A percentile compares a stretch with the other conserved stretches of the same genome.
Evolutionary conservation across 2,113 vertebrate genomes (phyloP).

Genomic region (Poicephalus gulielmi): DNA sequence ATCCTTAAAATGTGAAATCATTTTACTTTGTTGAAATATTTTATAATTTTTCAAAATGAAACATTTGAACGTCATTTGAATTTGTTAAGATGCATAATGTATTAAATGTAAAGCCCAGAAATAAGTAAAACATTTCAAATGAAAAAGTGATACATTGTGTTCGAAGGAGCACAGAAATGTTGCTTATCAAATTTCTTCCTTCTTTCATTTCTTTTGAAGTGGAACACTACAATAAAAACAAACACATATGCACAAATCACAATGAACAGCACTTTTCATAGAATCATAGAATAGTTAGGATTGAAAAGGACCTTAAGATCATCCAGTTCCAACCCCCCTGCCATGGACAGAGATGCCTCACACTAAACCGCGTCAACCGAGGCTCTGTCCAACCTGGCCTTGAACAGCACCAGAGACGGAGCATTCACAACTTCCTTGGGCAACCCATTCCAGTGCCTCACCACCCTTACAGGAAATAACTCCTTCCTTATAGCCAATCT

Average conservation of each 20-base stretch:
- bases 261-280: neutral
- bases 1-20: neutral
- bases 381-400: no score
- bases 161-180: neutral
- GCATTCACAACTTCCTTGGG: no score
- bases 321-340: no score
- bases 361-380: no score
- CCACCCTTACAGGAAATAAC: no score
- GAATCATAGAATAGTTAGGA: no score
- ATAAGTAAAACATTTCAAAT: neutral
- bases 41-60: neutral
- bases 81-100: neutral
- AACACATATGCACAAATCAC: neutral
- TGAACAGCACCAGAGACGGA: no score
- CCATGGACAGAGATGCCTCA: no score
- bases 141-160: neutral
- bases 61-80: neutral
- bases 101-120: neutral
- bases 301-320: no score
- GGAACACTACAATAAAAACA: neutral
- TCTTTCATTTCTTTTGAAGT: neutral
- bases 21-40: neutral
- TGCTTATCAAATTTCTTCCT: neutral
- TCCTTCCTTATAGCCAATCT: no score
- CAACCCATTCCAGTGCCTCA: no score